Percentiles rank a stretch among this genome's conserved stretches.
These are phyloP conservation scores for Myrmecophaga tridactyla DNA, from an alignment of 2,113 vertebrate genomes.

Conservation along the genomic window DNA sequence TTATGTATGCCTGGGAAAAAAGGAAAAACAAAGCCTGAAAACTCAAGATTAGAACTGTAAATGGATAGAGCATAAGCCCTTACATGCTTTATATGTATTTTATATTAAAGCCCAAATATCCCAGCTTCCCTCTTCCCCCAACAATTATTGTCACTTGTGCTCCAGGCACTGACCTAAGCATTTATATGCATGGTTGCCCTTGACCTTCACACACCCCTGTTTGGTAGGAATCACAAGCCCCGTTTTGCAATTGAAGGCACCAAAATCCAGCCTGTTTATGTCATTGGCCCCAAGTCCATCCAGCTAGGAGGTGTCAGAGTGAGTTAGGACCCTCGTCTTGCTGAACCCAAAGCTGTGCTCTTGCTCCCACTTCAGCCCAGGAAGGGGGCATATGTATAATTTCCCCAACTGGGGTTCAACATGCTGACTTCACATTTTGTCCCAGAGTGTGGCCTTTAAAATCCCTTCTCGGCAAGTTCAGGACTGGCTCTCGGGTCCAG, in stretches of 20 bases:
- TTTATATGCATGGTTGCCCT: not conserved
- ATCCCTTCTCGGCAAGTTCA: not conserved
- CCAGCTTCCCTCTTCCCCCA: not conserved
- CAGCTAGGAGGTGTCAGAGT: not conserved
- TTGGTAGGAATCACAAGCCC: not conserved
- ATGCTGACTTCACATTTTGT: not conserved
- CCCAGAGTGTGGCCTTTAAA: not conserved
- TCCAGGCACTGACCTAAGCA: not conserved
- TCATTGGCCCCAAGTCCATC: not conserved
- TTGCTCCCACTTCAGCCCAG: not conserved
- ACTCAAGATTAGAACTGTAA: not conserved
- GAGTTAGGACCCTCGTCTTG: not conserved
- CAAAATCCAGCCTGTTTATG: not conserved
- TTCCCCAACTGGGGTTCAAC: not conserved
- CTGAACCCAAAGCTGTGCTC: not conserved
- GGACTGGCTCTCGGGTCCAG: rapidly evolving
- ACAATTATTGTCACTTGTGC: no score
- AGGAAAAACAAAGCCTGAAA: not conserved
- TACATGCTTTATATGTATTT: no score
- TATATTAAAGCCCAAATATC: no score
- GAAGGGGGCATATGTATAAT: not conserved
- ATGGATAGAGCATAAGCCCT: not conserved
- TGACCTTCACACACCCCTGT: not conserved
- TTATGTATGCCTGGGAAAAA: not conserved
- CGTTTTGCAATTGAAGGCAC: not conserved